These are phyloP conservation scores for Eulithis prunata DNA, from an alignment of 2,888 invertebrate genomes.

Conservation along the genomic window DNA sequence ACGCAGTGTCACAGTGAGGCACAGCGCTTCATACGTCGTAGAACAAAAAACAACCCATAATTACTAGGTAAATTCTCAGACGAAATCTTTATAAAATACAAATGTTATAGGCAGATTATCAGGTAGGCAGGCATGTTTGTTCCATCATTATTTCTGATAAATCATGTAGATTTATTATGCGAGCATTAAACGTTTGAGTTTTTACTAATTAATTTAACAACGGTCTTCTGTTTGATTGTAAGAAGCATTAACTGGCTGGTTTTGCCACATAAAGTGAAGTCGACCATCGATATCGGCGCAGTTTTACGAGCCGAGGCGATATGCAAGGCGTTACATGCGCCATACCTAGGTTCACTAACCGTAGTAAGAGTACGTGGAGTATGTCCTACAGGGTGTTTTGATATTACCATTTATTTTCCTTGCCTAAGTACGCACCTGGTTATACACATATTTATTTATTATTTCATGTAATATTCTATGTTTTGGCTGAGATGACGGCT, in stretches of 20 bases:
- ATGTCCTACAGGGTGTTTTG: neutral
- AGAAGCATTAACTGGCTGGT: slow-evolving; percentile 43
- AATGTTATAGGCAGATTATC: no score
- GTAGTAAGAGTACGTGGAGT: neutral
- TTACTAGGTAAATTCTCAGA: no score
- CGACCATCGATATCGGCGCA: slow-evolving; percentile 64
- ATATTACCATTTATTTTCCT: no score
- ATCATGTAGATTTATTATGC: neutral
- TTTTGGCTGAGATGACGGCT: no score
- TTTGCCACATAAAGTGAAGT: slow-evolving; percentile 62
- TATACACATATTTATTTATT: no score
- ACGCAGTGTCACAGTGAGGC: no score
- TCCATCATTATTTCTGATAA: neutral
- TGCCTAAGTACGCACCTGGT: no score
- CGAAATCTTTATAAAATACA: no score
- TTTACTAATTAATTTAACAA: slow-evolving; percentile 21
- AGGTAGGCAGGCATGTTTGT: no score
- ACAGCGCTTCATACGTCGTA: no score
- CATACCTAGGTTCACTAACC: slow-evolving; percentile 32
- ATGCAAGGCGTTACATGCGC: slow-evolving; percentile 54
- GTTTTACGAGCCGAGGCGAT: slow-evolving; percentile 76
- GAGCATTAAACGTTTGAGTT: neutral
- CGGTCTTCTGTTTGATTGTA: slow-evolving; percentile 21
- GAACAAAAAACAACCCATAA: no score
- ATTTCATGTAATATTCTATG: no score